Percentiles rank a stretch among this genome's conserved stretches.
Evolutionary conservation across 2,888 invertebrate genomes (phyloP).

Genomic region (Neoascia interrupta): DNA sequence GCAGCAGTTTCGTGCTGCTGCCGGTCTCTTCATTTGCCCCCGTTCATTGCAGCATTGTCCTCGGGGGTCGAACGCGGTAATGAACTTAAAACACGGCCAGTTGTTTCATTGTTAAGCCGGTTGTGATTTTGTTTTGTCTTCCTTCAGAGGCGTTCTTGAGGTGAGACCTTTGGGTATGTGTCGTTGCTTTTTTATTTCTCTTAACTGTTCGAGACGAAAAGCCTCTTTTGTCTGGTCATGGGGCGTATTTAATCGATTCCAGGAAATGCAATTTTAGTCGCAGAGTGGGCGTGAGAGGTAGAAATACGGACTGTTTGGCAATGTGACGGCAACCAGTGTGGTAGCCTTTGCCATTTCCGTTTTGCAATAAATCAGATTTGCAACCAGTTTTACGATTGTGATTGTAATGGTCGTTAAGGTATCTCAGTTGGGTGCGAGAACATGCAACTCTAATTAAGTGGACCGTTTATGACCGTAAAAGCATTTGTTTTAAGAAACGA

Average conservation of each 20-base stretch:
- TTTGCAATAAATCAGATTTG: constrained; percentile 56
- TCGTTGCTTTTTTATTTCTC: constrained; percentile 15
- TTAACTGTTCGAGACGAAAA: constrained; percentile 37
- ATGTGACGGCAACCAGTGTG: constrained; percentile 39
- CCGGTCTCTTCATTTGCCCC: constrained; percentile 3
- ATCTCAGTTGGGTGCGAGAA: constrained; percentile 22
- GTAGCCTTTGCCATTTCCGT: constrained; percentile 54
- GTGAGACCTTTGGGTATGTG: constrained; percentile 48
- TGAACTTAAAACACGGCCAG: constrained; percentile 55
- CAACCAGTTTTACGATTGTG: constrained; percentile 49
- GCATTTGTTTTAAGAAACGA: no score
- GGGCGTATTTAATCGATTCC: constrained; percentile 58
- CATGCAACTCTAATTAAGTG: constrained; percentile 15
- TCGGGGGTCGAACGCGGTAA: constrained; percentile 52
- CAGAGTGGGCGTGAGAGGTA: constrained; percentile 55
- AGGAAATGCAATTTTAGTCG: constrained; percentile 45
- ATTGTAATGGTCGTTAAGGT: no score
- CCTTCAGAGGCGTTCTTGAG: constrained; percentile 36
- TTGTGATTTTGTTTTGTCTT: constrained; percentile 28
- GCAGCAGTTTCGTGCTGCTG: constrained; percentile 1
- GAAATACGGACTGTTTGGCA: constrained; percentile 32
- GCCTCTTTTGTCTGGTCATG: constrained; percentile 59
- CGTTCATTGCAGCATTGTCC: constrained; percentile 24
- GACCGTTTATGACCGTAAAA: no score
- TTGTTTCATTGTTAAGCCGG: constrained; percentile 55